These are phyloP conservation scores for Cydia strobilella DNA, from an alignment of 1,140 invertebrate genomes.

Conservation along the genomic window DNA sequence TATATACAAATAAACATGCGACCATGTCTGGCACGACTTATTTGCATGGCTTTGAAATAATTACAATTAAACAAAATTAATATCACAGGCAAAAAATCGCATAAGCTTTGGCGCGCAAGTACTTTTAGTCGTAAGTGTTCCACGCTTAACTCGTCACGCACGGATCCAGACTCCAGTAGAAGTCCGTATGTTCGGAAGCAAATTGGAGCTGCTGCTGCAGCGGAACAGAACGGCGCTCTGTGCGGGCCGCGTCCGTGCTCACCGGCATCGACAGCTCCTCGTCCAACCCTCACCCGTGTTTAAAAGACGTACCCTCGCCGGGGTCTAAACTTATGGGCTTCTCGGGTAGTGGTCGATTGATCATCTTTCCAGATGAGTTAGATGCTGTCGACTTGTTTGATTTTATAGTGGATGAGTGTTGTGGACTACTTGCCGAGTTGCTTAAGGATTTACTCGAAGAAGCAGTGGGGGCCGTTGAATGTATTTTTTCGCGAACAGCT, in stretches of 20 bases:
- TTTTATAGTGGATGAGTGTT: slow-evolving; percentile 45
- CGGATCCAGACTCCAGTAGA: slow-evolving; percentile 43
- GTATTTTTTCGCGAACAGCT: slow-evolving; percentile 65
- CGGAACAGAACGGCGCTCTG: slow-evolving; percentile 29
- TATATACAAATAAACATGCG: slow-evolving; percentile 58
- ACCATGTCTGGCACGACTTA: slow-evolving; percentile 58
- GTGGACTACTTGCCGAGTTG: slow-evolving; percentile 40
- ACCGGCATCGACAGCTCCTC: slow-evolving; percentile 36
- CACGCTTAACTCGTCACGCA: slow-evolving; percentile 45
- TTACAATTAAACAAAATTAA: slow-evolving; percentile 65
- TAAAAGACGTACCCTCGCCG: slow-evolving; percentile 69
- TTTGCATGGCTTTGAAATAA: slow-evolving; percentile 50
- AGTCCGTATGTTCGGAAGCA: slow-evolving; percentile 36
- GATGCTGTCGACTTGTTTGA: slow-evolving; percentile 71
- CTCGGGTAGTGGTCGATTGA: slow-evolving; percentile 84
- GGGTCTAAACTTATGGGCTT: slow-evolving; percentile 80
- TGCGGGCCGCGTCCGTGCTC: slow-evolving; percentile 19
- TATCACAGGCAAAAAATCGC: slow-evolving; percentile 75
- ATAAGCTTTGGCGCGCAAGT: slow-evolving; percentile 51
- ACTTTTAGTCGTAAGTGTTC: slow-evolving; percentile 18
- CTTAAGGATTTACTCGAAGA: slow-evolving; percentile 41
- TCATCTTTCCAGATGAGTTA: slow-evolving; percentile 81
- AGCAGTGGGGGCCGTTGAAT: slow-evolving; percentile 40
- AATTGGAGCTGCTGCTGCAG: slow-evolving; percentile 33
- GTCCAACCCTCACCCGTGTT: slow-evolving; percentile 48